A percentile compares a stretch with the other conserved stretches of the same genome.
Conservation (phyloP, 2,113 vertebrate species). For the Macquaria australasica region DNA sequence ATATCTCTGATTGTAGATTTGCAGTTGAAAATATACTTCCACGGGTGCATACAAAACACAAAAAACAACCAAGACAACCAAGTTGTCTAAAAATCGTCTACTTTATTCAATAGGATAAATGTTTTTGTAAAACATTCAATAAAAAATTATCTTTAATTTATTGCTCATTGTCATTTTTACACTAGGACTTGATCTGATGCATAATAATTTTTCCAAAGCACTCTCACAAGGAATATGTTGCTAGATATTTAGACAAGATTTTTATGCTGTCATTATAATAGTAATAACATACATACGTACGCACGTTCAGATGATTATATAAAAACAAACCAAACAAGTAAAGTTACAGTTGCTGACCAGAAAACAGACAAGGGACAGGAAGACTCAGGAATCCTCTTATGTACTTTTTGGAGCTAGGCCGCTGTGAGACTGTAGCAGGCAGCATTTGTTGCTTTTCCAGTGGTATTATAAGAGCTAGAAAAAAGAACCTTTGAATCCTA, state of each 20-base stretch:
- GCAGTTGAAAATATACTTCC: background rate
- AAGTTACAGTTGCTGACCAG: slow-evolving; percentile 69
- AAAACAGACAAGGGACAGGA: slow-evolving; percentile 66
- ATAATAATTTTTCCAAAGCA: slow-evolving; percentile 81
- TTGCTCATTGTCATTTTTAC: slow-evolving; percentile 84
- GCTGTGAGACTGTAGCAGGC: background rate
- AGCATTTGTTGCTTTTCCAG: slow-evolving; percentile 32
- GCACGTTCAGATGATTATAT: slow-evolving; percentile 75
- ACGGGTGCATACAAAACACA: background rate
- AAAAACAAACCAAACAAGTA: slow-evolving; percentile 78
- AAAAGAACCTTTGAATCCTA: background rate
- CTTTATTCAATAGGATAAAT: slow-evolving; percentile 87
- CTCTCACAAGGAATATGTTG: slow-evolving; percentile 75
- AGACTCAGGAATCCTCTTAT: slow-evolving; percentile 53
- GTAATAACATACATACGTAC: slow-evolving; percentile 69
- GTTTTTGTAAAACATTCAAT: slow-evolving; percentile 88
- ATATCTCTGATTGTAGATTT: background rate
- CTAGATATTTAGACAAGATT: slow-evolving; percentile 78
- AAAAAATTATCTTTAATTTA: slow-evolving; percentile 86
- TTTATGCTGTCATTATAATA: slow-evolving; percentile 69
- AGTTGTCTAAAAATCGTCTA: slow-evolving; percentile 85
- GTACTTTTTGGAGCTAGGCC: slow-evolving; percentile 14
- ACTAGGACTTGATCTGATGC: slow-evolving; percentile 83
- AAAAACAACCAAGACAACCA: slow-evolving; percentile 34
- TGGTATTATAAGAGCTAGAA: background rate